A percentile compares a stretch with the other conserved stretches of the same genome.
These are phyloP conservation scores for Yponomeuta cagnagella DNA, from an alignment of 2,888 invertebrate genomes.

Conservation along the genomic window DNA sequence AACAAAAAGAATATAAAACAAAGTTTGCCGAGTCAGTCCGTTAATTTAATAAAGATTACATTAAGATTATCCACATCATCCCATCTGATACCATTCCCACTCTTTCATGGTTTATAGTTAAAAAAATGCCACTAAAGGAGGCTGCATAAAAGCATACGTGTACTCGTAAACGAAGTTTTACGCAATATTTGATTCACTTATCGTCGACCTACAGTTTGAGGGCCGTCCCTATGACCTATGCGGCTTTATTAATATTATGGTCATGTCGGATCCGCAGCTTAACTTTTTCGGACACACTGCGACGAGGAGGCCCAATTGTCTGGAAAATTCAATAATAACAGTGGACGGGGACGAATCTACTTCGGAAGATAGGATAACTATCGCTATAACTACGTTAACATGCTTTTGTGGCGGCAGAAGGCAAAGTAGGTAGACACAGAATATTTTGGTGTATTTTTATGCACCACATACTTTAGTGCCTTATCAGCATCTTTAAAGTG, in stretches of 20 bases:
- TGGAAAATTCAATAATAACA: conserved; percentile 14
- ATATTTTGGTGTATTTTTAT: too few relatives aligned
- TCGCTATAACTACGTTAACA: not conserved
- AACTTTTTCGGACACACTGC: conserved; percentile 8
- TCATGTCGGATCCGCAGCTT: conserved; percentile 2
- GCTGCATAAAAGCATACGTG: not conserved
- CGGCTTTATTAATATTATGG: conserved; percentile 11
- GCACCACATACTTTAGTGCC: not conserved
- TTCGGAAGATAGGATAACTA: not conserved
- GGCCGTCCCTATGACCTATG: not conserved
- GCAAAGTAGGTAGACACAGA: not conserved
- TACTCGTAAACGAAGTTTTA: not conserved
- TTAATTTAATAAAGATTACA: too few relatives aligned
- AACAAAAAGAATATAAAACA: too few relatives aligned
- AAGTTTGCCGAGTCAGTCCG: too few relatives aligned
- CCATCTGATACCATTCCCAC: too few relatives aligned
- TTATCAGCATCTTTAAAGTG: not conserved
- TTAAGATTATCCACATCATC: too few relatives aligned
- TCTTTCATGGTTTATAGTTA: not conserved
- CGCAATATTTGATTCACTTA: not conserved
- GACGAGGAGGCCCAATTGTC: conserved; percentile 6
- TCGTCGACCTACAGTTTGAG: not conserved
- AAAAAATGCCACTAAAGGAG: not conserved
- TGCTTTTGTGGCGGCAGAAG: not conserved
- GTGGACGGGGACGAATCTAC: not conserved